phyloP scores from a whole-genome alignment of 2,113 vertebrate genomes.

The Danionella cerebrum region DNA sequence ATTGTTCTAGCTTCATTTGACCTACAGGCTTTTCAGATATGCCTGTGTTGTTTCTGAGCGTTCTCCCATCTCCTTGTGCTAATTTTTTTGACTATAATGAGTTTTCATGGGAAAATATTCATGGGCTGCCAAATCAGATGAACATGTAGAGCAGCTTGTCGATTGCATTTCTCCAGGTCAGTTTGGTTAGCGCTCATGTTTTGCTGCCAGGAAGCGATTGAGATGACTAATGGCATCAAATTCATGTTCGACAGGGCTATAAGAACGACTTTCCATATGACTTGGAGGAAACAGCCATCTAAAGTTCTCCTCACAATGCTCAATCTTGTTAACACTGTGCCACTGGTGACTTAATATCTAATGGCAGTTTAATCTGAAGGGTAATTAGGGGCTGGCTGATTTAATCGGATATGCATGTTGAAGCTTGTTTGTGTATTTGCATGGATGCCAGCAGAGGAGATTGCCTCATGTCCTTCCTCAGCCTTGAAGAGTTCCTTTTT shows the following conservation, averaged over 20 bases:
- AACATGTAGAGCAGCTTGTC: neutral
- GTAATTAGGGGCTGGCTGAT: conserved; percentile 59
- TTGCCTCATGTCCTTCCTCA: conserved; percentile 21
- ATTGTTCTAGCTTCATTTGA: conserved; percentile 23
- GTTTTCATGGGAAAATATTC: conserved; percentile 13
- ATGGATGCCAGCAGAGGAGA: conserved; percentile 16
- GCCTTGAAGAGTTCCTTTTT: conserved; percentile 20
- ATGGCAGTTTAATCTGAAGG: conserved; percentile 53
- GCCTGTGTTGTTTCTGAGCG: neutral
- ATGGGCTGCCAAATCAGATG: neutral
- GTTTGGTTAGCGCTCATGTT: neutral
- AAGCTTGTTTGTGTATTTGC: conserved; percentile 51
- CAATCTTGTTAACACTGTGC: conserved; percentile 47
- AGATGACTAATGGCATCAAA: neutral
- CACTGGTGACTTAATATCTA: conserved; percentile 38
- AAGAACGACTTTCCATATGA: conserved; percentile 11
- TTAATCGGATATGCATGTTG: conserved; percentile 61
- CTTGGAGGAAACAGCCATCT: conserved; percentile 31
- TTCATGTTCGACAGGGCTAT: neutral
- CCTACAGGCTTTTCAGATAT: conserved; percentile 17
- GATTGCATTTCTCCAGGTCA: neutral
- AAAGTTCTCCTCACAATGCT: conserved; percentile 42
- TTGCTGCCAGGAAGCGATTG: neutral
- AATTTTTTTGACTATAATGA: conserved; percentile 1
- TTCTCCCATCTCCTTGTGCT: neutral